Evolutionary conservation across 2,797 vertebrate species (phyloP), one percentile per base, ranked within the genome.

Genomic region (Melanotaenia trifasciata): DNA sequence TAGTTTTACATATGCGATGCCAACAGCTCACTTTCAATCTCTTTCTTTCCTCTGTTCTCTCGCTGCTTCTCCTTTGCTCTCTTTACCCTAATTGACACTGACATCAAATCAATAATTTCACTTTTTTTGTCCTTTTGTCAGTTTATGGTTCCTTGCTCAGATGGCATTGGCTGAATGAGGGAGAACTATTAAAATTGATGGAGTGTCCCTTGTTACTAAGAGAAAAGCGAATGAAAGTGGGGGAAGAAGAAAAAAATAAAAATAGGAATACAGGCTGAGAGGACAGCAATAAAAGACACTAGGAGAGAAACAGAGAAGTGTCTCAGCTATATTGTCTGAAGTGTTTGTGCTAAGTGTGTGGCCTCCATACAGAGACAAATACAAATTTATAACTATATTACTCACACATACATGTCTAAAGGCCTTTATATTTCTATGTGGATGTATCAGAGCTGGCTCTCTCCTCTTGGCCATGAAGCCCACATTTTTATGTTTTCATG

Each of bases 21-120:
- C 50, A 72, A 53, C 24, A 14, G 35, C 64, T 76, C 54, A 61
- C 72, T 79, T 77, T 79, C n/a, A 53, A 51, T 24, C 73, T 54
- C 43, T 73, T 71, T 57, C 14, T 69, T 50, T 32, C 50, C 35
- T 59, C 40, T 54, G 62, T 43, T 20, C n/a, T 63, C 62, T 77
- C 61, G 35, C 8, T 45, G 60, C 70, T 64, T 26, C 73, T 79
- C 57, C 51, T 86, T 71, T 81, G 47, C 58, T 69, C 73, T 81
- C 64, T 45, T 72, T 53, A 40, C 72, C 82, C 80, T 94, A 92
- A 94, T 88, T 86, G 82, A 81, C 45, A 70, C 63, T 90, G 93
- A 92, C 93, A 94, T 80, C 70, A 88, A 93, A 94, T 94, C 93
- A 90, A 93, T 94, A 84, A 74, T 83, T 91, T 87, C 78, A 71